Base-by-base conservation (phyloP, 2,113 vertebrate genomes). In the Rallus limicola region DNA sequence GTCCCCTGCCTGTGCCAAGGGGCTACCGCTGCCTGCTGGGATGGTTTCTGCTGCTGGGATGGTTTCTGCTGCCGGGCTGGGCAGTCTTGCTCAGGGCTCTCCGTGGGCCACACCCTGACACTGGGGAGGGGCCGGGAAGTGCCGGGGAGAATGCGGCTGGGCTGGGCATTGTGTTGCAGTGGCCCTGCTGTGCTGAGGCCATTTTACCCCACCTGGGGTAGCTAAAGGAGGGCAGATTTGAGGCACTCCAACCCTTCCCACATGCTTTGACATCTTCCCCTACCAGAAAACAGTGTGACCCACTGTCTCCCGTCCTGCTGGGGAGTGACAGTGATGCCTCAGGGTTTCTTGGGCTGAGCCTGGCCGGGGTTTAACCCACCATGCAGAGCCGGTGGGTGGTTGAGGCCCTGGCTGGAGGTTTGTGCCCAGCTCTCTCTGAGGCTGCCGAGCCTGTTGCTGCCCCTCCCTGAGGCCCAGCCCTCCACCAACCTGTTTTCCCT, bases 301-400 rank as follows among this genome's bases (percentile, higher is more conserved):
- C 25, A 3, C 1, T 0, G 1, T 11, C 24, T 58, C 29, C 33
- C 3, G 1, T 33, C 38, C 50, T 70, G 19, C 55, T 3, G 5
- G 25, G 21, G 33, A 7, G 4, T 59, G 58, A 36, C 46, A 63
- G 38, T 60, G 68, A 21, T 82, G 67, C 10, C 24, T 38, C 1
- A 1, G 18, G 42, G 20, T 5, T 13, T 33, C 25, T 29, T 21
- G 59, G 17, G 21, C 44, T 63, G 65, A 36, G 6, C 56, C 15
- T 42, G 65, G 28, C 67, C 28, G 33, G 0, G 1, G 7, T 63
- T 63, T 56, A 31, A 42, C 34, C 34, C 0, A 1, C 21, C 20
- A 16, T 0, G 1, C 40, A 33, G 44, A 70, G 71, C 29, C 3
- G 3, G 19, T 7, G 33, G 13, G 17, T 29, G 72, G 5, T 28